Conservation (phyloP, 2,888 invertebrate genomes). For the Catonia carolina region DNA sequence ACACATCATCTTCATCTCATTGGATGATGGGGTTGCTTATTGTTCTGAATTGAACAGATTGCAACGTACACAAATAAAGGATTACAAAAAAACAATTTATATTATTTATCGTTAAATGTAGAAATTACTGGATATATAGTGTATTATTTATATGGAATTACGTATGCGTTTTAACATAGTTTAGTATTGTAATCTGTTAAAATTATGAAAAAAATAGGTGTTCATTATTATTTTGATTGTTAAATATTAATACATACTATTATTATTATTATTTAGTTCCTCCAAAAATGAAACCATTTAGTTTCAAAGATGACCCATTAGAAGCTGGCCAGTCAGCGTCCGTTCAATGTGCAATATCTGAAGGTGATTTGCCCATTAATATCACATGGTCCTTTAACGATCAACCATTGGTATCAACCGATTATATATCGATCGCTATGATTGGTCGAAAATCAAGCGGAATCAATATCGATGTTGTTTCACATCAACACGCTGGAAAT, state of each 20-base stretch:
- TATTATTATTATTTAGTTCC: constrained; percentile 36
- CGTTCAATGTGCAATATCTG: constrained; percentile 42
- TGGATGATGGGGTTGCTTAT: too few species aligned
- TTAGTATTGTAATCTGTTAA: too few species aligned
- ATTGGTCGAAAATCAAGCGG: constrained; percentile 35
- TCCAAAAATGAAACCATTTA: constrained; percentile 35
- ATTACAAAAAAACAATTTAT: too few species aligned
- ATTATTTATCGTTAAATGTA: too few species aligned
- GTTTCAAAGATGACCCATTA: constrained; percentile 37
- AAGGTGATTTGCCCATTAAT: constrained; percentile 39
- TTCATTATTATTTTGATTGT: too few species aligned
- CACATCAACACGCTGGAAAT: constrained; percentile 45
- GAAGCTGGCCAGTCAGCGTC: constrained; percentile 44
- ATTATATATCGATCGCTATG: constrained; percentile 23
- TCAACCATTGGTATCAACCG: constrained; percentile 30
- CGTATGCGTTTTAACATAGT: not conserved
- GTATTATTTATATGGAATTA: too few species aligned
- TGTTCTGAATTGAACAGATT: too few species aligned
- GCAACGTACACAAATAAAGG: too few species aligned
- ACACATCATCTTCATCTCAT: too few species aligned
- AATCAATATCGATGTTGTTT: constrained; percentile 22
- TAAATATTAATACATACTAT: too few species aligned
- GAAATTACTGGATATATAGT: too few species aligned
- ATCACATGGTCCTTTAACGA: constrained; percentile 51
- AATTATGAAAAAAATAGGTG: too few species aligned